Conservation (phyloP, 1,140 invertebrate genomes). For the Cyclina sinensis region DNA sequence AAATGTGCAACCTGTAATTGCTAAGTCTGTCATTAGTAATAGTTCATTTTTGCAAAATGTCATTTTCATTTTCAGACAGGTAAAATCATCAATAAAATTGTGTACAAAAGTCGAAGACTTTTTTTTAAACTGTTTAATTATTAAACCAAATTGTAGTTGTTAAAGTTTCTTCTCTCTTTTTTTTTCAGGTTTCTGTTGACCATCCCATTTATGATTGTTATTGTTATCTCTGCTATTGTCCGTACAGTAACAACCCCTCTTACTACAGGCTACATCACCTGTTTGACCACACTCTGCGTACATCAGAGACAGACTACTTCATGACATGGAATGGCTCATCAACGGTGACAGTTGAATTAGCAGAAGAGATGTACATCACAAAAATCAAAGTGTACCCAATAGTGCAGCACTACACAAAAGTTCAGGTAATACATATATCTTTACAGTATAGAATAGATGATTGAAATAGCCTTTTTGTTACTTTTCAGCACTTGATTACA, state of each 20-base stretch:
- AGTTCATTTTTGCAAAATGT: no score
- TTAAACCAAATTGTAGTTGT: no score
- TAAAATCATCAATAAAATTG: no score
- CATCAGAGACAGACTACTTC: slow-evolving; percentile 69
- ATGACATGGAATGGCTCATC: slow-evolving; percentile 46
- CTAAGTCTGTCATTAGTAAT: no score
- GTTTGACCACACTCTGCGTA: slow-evolving; percentile 78
- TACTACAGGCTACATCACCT: slow-evolving; percentile 71
- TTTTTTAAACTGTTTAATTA: no score
- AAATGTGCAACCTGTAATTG: no score
- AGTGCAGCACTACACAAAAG: slow-evolving; percentile 65
- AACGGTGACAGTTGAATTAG: slow-evolving; percentile 70
- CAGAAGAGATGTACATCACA: slow-evolving; percentile 71
- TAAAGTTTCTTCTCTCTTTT: no score
- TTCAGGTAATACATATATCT: slow-evolving; percentile 73
- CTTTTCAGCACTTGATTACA: background rate
- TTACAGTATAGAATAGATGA: background rate
- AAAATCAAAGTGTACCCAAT: slow-evolving; percentile 74
- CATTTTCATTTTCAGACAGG: no score
- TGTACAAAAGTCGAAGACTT: no score
- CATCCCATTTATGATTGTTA: slow-evolving; percentile 38
- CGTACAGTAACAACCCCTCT: slow-evolving; percentile 26
- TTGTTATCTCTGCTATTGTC: slow-evolving; percentile 31
- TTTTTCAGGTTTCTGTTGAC: slow-evolving; percentile 23
- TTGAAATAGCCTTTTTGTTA: background rate